Evolutionary conservation across 2,888 invertebrate species (phyloP).

Genomic region (Graphium colonna): DNA sequence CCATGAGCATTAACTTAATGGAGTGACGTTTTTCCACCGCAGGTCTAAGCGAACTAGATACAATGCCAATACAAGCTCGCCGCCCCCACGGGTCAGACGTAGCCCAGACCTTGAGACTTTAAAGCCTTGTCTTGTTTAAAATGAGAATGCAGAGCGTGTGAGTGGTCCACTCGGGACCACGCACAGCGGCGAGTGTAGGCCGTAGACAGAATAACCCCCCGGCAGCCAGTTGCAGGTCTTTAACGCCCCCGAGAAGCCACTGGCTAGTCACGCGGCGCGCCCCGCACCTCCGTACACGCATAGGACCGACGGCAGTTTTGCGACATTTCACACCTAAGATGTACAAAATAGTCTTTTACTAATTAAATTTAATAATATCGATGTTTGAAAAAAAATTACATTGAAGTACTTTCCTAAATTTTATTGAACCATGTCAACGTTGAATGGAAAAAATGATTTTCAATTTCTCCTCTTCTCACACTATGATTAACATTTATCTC

Average conservation of each 20-base stretch:
- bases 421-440: too few relatives aligned
- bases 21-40: conserved; percentile 55
- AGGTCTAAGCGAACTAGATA: conserved; percentile 55
- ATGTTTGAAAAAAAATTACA: too few relatives aligned
- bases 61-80: conserved; percentile 41
- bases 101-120: conserved; percentile 32
- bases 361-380: too few relatives aligned
- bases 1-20: conserved; percentile 30
- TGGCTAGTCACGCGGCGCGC: conserved; percentile 54
- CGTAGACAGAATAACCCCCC: conserved; percentile 72
- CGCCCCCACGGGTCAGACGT: conserved; percentile 32
- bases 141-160: conserved; percentile 40
- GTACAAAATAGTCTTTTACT: too few relatives aligned
- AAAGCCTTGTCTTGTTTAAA: conserved; percentile 1
- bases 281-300: conserved; percentile 49
- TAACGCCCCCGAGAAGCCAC: conserved; percentile 69
- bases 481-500: too few relatives aligned
- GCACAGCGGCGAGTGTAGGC: conserved; percentile 66
- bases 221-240: conserved; percentile 78
- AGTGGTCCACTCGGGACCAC: conserved; percentile 6
- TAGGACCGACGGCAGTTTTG: conserved; percentile 28
- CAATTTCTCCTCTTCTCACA: too few relatives aligned
- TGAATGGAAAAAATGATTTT: too few relatives aligned
- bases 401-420: too few relatives aligned
- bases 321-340: conserved; percentile 4